Percentiles rank a stretch among this genome's conserved stretches.
These are phyloP conservation scores for Salvelinus namaycush DNA, from an alignment of 2,113 vertebrate species.

Conservation along the genomic window DNA sequence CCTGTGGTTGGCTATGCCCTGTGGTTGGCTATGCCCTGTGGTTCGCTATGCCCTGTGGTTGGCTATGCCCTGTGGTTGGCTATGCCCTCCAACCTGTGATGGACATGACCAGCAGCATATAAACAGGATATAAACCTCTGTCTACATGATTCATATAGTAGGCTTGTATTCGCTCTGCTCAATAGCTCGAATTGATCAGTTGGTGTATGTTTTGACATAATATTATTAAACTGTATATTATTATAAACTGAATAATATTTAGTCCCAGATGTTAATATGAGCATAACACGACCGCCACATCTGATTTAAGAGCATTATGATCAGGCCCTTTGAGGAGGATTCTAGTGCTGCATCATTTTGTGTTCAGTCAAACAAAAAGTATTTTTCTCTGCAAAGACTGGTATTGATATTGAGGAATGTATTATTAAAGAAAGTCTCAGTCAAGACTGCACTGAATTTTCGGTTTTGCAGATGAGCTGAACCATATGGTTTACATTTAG, in stretches of 20 bases:
- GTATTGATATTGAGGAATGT: too few species aligned
- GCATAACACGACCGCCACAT: neutral
- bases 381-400: too few species aligned
- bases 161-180: neutral
- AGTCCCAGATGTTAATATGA: neutral
- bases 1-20: too few species aligned
- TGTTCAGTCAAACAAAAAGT: too few species aligned
- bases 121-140: neutral
- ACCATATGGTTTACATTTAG: neutral
- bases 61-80: too few species aligned
- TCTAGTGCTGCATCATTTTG: too few species aligned
- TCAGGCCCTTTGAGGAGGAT: too few species aligned
- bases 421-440: too few species aligned
- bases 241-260: neutral
- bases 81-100: neutral
- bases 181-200: neutral
- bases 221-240: neutral
- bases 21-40: too few species aligned
- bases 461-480: neutral
- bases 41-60: too few species aligned
- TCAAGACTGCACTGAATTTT: too few species aligned
- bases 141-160: neutral
- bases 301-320: neutral
- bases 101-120: neutral
- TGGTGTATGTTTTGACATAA: neutral